phyloP scores from a whole-genome alignment of 2,113 vertebrate species.

The Picathartes gymnocephalus region DNA sequence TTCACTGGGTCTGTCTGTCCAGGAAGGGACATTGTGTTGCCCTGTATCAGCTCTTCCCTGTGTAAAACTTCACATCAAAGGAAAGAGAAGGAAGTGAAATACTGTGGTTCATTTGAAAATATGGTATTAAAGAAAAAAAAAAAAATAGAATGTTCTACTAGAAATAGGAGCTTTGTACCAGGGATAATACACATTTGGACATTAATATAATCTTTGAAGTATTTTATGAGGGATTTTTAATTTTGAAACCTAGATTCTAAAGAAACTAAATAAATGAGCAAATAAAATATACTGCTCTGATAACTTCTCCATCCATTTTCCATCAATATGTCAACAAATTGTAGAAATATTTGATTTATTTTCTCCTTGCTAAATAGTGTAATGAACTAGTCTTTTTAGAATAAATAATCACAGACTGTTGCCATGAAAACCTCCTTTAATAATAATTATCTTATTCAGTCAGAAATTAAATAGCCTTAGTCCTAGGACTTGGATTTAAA shows the following conservation, averaged over 20 bases:
- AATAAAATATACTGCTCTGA: background rate
- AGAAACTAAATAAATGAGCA: background rate
- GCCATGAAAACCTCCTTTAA: background rate
- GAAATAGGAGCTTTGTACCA: background rate
- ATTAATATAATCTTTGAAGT: background rate
- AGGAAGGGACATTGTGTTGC: background rate
- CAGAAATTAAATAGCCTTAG: slow-evolving; percentile 4
- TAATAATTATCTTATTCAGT: background rate
- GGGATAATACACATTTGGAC: background rate
- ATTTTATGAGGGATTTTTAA: background rate
- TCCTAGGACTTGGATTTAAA: background rate
- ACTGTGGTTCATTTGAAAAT: background rate
- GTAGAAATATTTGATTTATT: background rate
- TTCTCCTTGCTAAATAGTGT: background rate
- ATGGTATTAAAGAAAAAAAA: background rate
- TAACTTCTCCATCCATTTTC: background rate
- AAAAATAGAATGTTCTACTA: background rate
- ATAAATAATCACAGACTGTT: background rate
- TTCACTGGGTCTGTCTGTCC: background rate
- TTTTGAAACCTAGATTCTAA: background rate
- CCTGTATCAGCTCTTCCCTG: background rate
- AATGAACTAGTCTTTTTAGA: background rate
- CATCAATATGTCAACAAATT: background rate
- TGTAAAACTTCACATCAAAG: background rate
- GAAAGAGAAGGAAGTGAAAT: background rate